Evolutionary conservation across 2,113 vertebrate species (phyloP).

Genomic region (Bubo bubo): DNA sequence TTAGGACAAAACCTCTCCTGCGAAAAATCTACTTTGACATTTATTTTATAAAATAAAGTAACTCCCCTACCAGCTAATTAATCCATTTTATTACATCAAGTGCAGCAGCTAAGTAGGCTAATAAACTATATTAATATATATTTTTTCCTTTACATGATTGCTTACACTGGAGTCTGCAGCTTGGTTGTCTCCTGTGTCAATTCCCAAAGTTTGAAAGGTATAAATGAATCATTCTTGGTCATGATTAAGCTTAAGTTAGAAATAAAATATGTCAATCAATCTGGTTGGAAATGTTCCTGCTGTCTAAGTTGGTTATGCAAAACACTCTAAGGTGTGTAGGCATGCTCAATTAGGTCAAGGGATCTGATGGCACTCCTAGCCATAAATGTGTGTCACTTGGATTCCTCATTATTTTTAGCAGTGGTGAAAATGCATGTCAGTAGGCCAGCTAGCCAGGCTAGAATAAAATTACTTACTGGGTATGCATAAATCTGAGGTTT

Average conservation of each 20-base stretch:
- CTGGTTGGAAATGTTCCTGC: constrained; percentile 70
- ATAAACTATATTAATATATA: constrained; percentile 35
- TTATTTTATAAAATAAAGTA: constrained; percentile 36
- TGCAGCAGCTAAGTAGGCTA: neutral
- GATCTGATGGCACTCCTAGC: constrained; percentile 63
- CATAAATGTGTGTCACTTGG: constrained; percentile 62
- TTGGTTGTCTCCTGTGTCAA: constrained; percentile 33
- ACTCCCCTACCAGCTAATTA: constrained; percentile 22
- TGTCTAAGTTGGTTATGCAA: constrained; percentile 80
- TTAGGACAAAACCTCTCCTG: neutral
- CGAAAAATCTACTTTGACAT: neutral
- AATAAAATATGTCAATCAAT: constrained; percentile 82
- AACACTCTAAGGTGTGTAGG: constrained; percentile 71
- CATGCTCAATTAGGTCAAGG: constrained; percentile 77
- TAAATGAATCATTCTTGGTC: constrained; percentile 66
- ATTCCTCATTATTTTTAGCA: constrained; percentile 77
- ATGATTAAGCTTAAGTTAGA: constrained; percentile 78
- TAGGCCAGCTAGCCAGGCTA: constrained; percentile 57
- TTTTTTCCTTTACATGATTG: neutral
- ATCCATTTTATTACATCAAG: constrained; percentile 15
- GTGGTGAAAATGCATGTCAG: constrained; percentile 43
- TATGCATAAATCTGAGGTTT: neutral
- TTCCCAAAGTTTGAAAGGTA: constrained; percentile 59
- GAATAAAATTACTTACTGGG: constrained; percentile 68
- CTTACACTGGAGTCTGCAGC: constrained; percentile 14